Conservation (phyloP, 1,140 invertebrate genomes). For the Calliopsis andreniformis region DNA sequence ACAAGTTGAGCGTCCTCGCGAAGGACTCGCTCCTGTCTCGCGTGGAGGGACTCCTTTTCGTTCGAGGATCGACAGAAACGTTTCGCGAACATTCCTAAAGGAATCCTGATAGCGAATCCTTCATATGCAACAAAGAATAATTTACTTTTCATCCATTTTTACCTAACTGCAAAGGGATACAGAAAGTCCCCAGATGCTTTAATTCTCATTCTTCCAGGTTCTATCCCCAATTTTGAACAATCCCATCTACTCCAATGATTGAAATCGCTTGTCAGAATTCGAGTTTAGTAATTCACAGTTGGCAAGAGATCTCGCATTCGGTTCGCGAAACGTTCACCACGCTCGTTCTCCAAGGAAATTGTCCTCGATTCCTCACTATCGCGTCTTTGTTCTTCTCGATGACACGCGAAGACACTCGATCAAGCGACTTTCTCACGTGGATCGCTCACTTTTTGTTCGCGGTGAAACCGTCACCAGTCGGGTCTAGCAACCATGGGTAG, state of each 20-base stretch:
- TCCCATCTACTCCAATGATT: neutral
- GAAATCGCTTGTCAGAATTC: neutral
- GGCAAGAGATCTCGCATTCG: too few relatives aligned
- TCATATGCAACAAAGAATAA: neutral
- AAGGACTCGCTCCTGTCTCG: slow-evolving; percentile 29
- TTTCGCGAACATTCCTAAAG: slow-evolving; percentile 15
- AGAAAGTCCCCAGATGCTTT: too few relatives aligned
- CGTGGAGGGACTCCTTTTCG: neutral
- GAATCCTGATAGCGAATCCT: neutral
- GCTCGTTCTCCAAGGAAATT: neutral
- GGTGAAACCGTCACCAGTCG: slow-evolving; percentile 95
- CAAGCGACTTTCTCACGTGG: slow-evolving; percentile 15
- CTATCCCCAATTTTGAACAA: neutral
- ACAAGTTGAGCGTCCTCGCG: slow-evolving; percentile 57
- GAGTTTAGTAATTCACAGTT: neutral
- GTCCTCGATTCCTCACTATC: neutral
- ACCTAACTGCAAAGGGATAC: too few relatives aligned
- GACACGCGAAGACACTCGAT: slow-evolving; percentile 14
- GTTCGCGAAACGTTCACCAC: slow-evolving; percentile 9
- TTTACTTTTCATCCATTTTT: neutral
- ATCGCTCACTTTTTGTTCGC: slow-evolving; percentile 85
- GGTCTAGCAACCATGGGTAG: slow-evolving; percentile 97
- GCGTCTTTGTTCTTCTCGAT: neutral
- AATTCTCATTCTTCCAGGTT: too few relatives aligned
- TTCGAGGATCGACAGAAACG: slow-evolving; percentile 10